Evolutionary conservation across 1,140 invertebrate genomes (phyloP), one percentile per base, ranked within the genome.

Genomic region (Brachionus manjavacas): DNA sequence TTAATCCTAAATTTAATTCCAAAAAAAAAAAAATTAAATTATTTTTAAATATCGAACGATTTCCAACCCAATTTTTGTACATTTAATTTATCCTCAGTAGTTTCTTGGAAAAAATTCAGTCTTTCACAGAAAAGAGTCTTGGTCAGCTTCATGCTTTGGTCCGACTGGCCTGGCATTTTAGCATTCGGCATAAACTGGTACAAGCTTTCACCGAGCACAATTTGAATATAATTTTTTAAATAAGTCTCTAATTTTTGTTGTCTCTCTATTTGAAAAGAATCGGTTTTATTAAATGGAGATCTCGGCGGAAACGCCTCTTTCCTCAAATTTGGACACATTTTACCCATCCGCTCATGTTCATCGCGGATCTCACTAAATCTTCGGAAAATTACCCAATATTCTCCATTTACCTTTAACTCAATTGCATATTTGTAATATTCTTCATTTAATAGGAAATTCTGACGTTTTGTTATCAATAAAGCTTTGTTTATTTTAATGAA

Each of bases 41-140:
- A 31, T 31, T 68, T 28, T 74, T 76, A 76, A 49, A 76, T 25
- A 28, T 76, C 72, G 49, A 76, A 46, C 16, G 72, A 76, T 35
- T 76, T 76, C 79, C 79, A 81, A 16, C 79, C 79, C n/a, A 81
- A 68, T 81, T 81, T 81, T 68, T 81, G 79, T 14, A 68, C 79
- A 46, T 81, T 81, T 25, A 81, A 23, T 68, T 81, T 81, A 46
- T 81, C 79, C 46, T 81, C 79, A 41, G 52, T 60, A 46, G 79
- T 64, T 20, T 81, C 79, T 81, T 43, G 52, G 28, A 81, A 81
- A 81, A 81, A 81, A 60, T 23, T 60, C 12, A 81, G 8, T 7
- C n/a, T 60, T 23, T 81, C 79, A 68, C 79, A 81, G 43, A 81
- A 81, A 43, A 43, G 8, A 25, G 12, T 46, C 4, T 68, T 60